A percentile compares a stretch with the other conserved stretches of the same genome.
Conservation (phyloP, 1,140 invertebrate genomes). For the Mercenaria mercenaria region DNA sequence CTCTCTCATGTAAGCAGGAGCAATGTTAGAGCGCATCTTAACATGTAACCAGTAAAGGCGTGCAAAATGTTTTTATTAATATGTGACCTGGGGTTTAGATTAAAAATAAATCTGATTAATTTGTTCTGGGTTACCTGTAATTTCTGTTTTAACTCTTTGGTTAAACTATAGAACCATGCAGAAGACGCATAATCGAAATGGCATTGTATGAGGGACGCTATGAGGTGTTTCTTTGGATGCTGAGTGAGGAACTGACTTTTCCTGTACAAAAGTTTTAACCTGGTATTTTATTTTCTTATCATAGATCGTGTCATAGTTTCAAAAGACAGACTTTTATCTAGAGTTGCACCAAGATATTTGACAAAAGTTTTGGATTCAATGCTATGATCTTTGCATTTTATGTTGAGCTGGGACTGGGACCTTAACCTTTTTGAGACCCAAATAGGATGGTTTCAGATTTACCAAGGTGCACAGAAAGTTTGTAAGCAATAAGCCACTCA, state of each 20-base stretch:
- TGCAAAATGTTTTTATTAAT: too few species aligned
- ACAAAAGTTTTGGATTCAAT: background rate
- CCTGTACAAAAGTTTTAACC: background rate
- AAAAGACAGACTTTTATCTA: background rate
- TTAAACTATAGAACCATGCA: background rate
- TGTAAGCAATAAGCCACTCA: too few species aligned
- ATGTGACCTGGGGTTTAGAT: too few species aligned
- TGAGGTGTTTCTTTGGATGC: background rate
- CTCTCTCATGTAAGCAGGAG: too few species aligned
- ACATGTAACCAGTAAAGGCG: too few species aligned
- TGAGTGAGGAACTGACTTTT: background rate
- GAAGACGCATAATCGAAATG: background rate
- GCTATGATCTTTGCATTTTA: background rate
- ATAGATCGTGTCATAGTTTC: too few species aligned
- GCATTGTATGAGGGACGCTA: background rate
- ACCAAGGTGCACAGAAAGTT: too few species aligned
- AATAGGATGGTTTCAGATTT: too few species aligned
- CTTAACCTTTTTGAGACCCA: background rate
- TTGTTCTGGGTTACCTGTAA: background rate
- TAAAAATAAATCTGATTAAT: background rate
- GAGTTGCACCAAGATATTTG: background rate
- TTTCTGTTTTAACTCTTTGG: background rate
- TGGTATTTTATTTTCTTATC: background rate
- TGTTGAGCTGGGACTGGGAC: background rate
- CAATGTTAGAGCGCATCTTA: too few species aligned